Conservation (phyloP, 2,888 invertebrate genomes). For the Melikaiella ostensackeni region DNA sequence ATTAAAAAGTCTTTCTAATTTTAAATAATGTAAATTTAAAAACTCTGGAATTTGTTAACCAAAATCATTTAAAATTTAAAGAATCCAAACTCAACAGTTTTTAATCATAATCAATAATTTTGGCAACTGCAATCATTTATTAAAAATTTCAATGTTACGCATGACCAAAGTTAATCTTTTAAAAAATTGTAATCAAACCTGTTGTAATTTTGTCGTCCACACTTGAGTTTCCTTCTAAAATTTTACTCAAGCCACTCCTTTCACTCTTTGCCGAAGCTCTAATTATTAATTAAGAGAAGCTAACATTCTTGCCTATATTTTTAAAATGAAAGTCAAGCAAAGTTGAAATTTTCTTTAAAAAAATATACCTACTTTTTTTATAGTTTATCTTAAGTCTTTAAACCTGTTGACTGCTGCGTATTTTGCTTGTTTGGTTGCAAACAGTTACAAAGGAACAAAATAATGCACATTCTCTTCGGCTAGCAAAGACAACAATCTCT, state of each 20-base stretch:
- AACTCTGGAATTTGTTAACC: not conserved
- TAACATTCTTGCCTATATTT: not conserved
- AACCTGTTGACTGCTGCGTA: not conserved
- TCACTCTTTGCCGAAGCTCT: not conserved
- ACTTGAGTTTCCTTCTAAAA: not conserved
- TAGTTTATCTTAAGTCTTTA: not conserved
- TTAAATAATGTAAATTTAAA: not conserved
- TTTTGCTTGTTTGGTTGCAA: not conserved
- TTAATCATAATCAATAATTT: no score
- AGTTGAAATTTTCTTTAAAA: not conserved
- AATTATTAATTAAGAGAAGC: not conserved
- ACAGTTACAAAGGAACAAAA: not conserved
- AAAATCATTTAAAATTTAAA: no score
- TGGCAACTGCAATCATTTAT: no score
- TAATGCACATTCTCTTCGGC: not conserved
- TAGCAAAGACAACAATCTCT: not conserved
- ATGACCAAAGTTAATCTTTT: not conserved
- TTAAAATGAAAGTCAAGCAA: not conserved
- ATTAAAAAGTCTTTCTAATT: no score
- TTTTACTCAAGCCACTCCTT: not conserved
- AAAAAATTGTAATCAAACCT: constrained; percentile 8
- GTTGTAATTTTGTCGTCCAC: not conserved
- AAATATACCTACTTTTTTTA: not conserved
- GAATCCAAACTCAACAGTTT: no score
- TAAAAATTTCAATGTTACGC: no score